Base-by-base conservation (phyloP, 2,113 vertebrate genomes). In the Caloenas nicobarica region DNA sequence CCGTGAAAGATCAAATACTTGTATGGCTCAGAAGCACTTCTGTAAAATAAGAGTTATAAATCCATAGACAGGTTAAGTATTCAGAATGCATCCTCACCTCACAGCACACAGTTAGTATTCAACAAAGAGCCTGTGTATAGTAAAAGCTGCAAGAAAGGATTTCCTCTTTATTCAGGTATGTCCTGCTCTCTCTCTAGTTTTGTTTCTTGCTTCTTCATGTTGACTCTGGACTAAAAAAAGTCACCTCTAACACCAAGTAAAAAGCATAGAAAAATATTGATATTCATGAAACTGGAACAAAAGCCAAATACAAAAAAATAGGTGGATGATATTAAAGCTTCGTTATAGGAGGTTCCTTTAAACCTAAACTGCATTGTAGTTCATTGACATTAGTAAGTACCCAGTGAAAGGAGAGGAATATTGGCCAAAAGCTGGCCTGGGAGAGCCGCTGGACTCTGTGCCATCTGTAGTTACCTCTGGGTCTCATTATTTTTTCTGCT, bases 81-180 rank as follows among this genome's bases (percentile, higher is more conserved):
- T 86, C 64, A 89, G 66, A 93, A 94, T 40, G 53, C 79, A 93
- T 66, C 91, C 76, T 88, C 87, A 92, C 38, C 53, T 86, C 95
- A 85, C 72, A 94, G 48, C 72, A 91, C 84, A 94, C 69, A 56
- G 34, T 78, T 78, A 77, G 54, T 78, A 89, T 76, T 88, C 91
- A 87, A 81, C 65, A 84, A 57, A 83, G 25, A 80, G 57, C 58
- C 34, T 86, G 46, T 21, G 46, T 46, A 36, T 70, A 58, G 42
- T 86, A 81, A 81, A 91, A 86, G 21, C 42, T 78, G 46, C 40
- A 93, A 79, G 36, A 91, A 85, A 84, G 36, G 34, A 88, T 69
- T 70, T 89, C 31, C 10, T 79, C 25, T 92, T 90, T 74, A 68
- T 81, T 86, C 60, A 54, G 16, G 16, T 88, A 60, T 5, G 34